phyloP scores from a whole-genome alignment of 2,797 vertebrate genomes.

The Macrochelys suwanniensis region DNA sequence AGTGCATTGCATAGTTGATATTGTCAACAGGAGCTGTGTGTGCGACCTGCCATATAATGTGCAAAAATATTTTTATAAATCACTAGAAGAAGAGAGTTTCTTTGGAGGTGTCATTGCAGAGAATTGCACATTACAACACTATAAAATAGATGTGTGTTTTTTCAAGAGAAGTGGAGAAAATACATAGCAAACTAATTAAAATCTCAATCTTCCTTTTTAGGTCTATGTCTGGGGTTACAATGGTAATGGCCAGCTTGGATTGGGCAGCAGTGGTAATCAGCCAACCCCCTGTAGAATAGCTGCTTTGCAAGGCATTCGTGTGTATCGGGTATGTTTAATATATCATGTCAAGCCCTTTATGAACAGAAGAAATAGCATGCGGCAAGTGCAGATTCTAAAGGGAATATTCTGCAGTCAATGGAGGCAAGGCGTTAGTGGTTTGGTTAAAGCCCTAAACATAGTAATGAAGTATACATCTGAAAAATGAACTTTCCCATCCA shows the following conservation, averaged over 20 bases:
- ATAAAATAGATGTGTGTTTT: background rate
- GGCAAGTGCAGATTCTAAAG: background rate
- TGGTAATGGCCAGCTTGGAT: conserved; percentile 96
- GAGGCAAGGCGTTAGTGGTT: background rate
- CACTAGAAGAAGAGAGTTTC: background rate
- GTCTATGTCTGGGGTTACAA: conserved; percentile 99
- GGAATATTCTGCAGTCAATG: background rate
- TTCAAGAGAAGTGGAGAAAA: background rate
- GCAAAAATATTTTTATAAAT: background rate
- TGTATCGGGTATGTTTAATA: conserved; percentile 88
- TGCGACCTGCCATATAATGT: background rate
- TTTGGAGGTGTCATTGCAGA: background rate
- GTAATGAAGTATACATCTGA: rapidly evolving
- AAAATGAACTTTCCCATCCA: background rate
- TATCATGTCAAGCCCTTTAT: background rate
- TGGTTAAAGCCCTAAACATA: background rate
- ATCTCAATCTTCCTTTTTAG: conserved; percentile 76
- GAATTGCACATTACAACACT: background rate
- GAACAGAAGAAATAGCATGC: background rate
- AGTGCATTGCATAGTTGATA: background rate
- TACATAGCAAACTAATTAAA: background rate
- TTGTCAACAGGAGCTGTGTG: background rate
- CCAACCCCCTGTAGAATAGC: conserved; percentile 95
- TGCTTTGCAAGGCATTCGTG: conserved; percentile 91
- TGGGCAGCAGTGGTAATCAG: conserved; percentile 96